Conservation (phyloP, 92 coral and sea anemone species). For the Pocillopora meandrina region DNA sequence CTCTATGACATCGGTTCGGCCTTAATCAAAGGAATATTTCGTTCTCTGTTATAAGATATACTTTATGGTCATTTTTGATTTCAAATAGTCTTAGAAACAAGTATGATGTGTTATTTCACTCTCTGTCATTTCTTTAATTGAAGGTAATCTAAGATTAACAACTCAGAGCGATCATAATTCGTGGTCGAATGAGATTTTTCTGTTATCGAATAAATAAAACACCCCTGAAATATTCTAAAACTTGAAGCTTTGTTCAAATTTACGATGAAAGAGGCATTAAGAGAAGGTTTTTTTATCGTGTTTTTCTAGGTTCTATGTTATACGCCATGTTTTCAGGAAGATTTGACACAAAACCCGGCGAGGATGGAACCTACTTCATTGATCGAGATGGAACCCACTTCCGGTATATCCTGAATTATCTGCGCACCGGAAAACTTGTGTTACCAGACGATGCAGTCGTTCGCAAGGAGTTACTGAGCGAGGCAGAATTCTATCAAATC, state of each 20-base stretch:
- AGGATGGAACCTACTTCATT: slow-evolving; percentile 7
- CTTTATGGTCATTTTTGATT: too few relatives aligned
- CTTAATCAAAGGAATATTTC: neutral
- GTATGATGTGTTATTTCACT: too few relatives aligned
- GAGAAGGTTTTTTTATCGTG: neutral
- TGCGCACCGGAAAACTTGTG: neutral
- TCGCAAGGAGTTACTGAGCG: neutral
- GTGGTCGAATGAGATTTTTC: too few relatives aligned
- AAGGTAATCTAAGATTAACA: too few relatives aligned
- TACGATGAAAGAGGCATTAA: too few relatives aligned
- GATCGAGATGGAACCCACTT: slow-evolving; percentile 1
- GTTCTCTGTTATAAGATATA: neutral
- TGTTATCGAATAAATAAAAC: too few relatives aligned
- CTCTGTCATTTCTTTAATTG: too few relatives aligned
- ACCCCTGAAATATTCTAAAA: too few relatives aligned
- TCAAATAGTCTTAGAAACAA: too few relatives aligned
- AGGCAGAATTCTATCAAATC: neutral
- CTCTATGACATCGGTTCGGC: neutral
- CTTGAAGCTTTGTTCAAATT: too few relatives aligned
- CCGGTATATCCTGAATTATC: slow-evolving; percentile 2
- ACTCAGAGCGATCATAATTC: too few relatives aligned
- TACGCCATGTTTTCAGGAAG: slow-evolving; percentile 1
- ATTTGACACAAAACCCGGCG: neutral
- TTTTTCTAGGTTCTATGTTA: neutral
- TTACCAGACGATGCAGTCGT: neutral